Percentiles rank a stretch among this genome's conserved stretches.
These are phyloP conservation scores for Ochotona princeps DNA, from an alignment of 2,113 vertebrate genomes.

Conservation along the genomic window DNA sequence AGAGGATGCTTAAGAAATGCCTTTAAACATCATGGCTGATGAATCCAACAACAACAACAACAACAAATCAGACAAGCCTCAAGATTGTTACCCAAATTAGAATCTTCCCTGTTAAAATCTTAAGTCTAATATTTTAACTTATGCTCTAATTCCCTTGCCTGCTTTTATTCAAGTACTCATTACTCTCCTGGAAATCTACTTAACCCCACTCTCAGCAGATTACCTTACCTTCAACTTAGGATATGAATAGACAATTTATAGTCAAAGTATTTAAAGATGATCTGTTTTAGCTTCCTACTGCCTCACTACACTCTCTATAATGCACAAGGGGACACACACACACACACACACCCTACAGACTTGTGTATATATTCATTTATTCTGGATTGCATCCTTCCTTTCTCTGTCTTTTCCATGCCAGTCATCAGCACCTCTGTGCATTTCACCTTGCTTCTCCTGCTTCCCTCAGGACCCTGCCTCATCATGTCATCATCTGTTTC, in stretches of 20 bases:
- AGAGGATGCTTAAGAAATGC: neutral
- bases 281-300: neutral
- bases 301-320: too few relatives aligned
- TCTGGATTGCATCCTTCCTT: neutral
- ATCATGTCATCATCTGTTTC: neutral
- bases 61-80: neutral
- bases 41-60: neutral
- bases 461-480: neutral
- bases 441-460: neutral
- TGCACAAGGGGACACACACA: neutral
- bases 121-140: conserved; percentile 30
- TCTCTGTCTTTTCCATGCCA: neutral
- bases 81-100: conserved; percentile 3
- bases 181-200: neutral
- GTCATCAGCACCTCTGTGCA: neutral
- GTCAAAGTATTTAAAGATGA: neutral
- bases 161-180: neutral
- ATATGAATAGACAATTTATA: neutral
- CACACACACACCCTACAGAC: neutral
- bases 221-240: neutral
- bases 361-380: neutral
- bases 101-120: neutral
- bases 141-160: neutral
- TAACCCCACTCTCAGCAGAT: neutral
- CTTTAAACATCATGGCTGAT: neutral